Evolutionary conservation across 1,140 invertebrate genomes (phyloP), one percentile per base, ranked within the genome.

Genomic region (Cataglyphis hispanica): DNA sequence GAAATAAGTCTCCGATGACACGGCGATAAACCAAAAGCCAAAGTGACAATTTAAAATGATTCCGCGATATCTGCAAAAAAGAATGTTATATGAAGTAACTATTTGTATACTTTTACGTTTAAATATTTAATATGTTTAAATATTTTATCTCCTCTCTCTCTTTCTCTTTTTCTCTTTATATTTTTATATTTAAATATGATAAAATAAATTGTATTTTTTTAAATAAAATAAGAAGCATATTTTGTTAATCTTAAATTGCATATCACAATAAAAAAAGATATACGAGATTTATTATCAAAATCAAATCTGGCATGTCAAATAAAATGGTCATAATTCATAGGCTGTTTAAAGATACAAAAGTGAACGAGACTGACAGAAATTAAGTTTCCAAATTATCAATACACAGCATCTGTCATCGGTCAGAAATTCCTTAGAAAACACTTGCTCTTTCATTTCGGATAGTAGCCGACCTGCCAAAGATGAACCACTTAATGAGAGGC

Each of bases 371-470:
- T n/a, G 22, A 67, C 22, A 46, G 22, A 67, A 67, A 67, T 67
- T 67, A 43, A 22, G n/a, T 25, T 74, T 58, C 4, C 34, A 8
- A 60, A 13, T 75, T 75, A 40, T 34, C 22, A 53, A 34, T 25
- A 50, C 5, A 16, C 34, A 40, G 11, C 16, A 16, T 46, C 25
- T 27, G 67, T 70, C 67, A 53, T 53, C 46, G 56, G 58, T 37
- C 72, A 40, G 46, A 60, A 31, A 75, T 75, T 86, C 50, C 77
- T 86, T 25, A 60, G 34, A 60, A 74, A 86, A 86, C 67, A 83
- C 67, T 81, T 83, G 78, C 67, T 74, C 78, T 84, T 75, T 86
- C 85, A 76, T 75, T 84, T 58, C 19, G 63, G n/a, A 7, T 27
- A 19, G 50, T 69, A 56, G 77, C 50, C 64, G 64, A 8, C 2